Evolutionary conservation across 2,113 vertebrate species (phyloP).

Genomic region (Scortum barcoo): DNA sequence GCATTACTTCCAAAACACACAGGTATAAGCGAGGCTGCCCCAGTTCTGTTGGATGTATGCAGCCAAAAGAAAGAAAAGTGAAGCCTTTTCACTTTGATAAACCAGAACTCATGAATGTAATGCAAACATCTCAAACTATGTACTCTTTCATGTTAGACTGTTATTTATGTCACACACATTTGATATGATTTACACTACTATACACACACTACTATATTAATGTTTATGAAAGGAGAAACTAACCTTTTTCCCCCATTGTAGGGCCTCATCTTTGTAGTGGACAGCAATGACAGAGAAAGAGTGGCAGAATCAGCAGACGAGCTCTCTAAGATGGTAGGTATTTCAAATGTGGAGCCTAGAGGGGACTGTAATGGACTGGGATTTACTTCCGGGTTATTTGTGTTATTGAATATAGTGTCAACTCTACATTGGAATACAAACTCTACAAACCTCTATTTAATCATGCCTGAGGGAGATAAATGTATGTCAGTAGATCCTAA

Average conservation of each 20-base stretch:
- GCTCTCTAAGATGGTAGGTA: constrained; percentile 92
- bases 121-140: background rate
- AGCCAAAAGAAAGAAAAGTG: too few relatives aligned
- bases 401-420: background rate
- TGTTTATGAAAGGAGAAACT: background rate
- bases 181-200: too few relatives aligned
- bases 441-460: background rate
- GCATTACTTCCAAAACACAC: constrained; percentile 97
- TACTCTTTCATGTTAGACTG: background rate
- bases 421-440: background rate
- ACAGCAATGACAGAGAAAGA: constrained; percentile 94
- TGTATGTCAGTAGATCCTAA: background rate
- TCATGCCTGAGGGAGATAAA: background rate
- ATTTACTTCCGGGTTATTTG: background rate
- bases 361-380: background rate
- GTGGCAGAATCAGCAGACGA: constrained; percentile 91
- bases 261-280: constrained; percentile 96
- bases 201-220: too few relatives aligned
- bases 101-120: background rate
- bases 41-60: background rate
- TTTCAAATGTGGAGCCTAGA: background rate
- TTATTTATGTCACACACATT: background rate
- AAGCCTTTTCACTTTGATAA: background rate
- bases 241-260: constrained; percentile 59
- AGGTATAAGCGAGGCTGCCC: constrained; percentile 79